Conservation (phyloP, 23 tunicate genomes). For the Oikopleura dioica region DNA sequence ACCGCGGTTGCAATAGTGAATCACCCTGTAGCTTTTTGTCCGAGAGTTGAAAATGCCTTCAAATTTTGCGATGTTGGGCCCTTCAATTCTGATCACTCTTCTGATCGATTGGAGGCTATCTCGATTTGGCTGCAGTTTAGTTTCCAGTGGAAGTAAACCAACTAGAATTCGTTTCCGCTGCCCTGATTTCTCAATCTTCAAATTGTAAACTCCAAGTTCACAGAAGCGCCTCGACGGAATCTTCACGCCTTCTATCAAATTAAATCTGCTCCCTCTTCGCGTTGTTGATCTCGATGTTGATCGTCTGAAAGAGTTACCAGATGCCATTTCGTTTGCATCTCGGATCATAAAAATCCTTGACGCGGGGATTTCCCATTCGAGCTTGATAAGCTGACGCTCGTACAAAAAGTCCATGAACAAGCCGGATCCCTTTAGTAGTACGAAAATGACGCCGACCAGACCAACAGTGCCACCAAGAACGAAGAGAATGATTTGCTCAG, state of each 20-base stretch:
- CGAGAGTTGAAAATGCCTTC: not conserved
- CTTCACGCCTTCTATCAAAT: constrained; percentile 1
- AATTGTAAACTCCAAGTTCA: not conserved
- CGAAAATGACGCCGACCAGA: too few species aligned
- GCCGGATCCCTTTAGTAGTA: too few species aligned
- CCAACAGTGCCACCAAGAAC: too few species aligned
- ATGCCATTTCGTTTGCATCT: not conserved
- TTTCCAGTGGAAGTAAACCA: not conserved
- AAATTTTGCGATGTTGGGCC: not conserved
- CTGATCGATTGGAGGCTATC: not conserved
- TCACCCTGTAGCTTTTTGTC: not conserved
- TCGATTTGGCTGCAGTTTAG: not conserved
- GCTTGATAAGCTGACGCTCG: too few species aligned
- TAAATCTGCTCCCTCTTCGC: not conserved
- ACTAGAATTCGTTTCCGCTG: not conserved
- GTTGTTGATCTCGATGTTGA: not conserved
- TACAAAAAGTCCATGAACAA: too few species aligned
- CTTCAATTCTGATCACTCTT: not conserved
- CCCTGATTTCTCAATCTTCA: not conserved
- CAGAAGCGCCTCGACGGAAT: constrained; percentile 3
- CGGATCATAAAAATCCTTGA: not conserved
- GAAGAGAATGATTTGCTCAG: too few species aligned
- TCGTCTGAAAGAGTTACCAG: not conserved
- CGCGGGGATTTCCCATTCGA: constrained; percentile 8
- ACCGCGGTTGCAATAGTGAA: not conserved